Percentiles rank a stretch among this genome's conserved stretches.
Evolutionary conservation across 2,888 invertebrate species (phyloP).

Genomic region (Luperina nickerlii): DNA sequence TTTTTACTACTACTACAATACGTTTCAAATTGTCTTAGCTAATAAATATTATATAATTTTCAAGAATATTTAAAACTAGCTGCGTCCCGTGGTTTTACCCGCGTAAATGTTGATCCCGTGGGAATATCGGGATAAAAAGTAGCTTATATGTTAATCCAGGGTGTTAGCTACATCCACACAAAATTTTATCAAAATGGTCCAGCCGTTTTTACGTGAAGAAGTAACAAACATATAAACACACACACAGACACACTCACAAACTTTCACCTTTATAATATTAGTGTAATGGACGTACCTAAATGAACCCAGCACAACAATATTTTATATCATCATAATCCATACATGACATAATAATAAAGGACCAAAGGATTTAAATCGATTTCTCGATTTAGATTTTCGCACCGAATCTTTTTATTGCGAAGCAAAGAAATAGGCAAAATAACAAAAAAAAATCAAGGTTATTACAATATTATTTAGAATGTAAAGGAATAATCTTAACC

Average conservation of each 20-base stretch:
- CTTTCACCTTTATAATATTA: too few relatives aligned
- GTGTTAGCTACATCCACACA: too few relatives aligned
- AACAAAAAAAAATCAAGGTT: conserved; percentile 45
- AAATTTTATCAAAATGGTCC: too few relatives aligned
- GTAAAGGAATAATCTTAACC: conserved; percentile 51
- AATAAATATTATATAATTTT: not conserved
- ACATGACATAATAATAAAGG: not conserved
- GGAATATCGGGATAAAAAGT: too few relatives aligned
- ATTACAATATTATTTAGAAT: conserved; percentile 32
- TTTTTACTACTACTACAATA: not conserved
- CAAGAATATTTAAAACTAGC: not conserved
- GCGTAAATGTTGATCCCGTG: too few relatives aligned
- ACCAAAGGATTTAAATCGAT: not conserved
- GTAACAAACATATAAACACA: too few relatives aligned
- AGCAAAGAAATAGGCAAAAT: conserved; percentile 13
- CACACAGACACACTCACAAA: too few relatives aligned
- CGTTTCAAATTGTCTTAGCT: not conserved
- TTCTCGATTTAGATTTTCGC: conserved; percentile 14
- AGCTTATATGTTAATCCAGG: too few relatives aligned
- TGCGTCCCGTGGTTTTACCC: too few relatives aligned
- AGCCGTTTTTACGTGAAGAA: too few relatives aligned
- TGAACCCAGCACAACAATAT: not conserved
- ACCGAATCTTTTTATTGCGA: conserved; percentile 12
- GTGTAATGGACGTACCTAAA: not conserved
- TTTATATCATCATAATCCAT: not conserved